Conservation (phyloP, 2,888 invertebrate species). For the Clepsis dumicolana region DNA sequence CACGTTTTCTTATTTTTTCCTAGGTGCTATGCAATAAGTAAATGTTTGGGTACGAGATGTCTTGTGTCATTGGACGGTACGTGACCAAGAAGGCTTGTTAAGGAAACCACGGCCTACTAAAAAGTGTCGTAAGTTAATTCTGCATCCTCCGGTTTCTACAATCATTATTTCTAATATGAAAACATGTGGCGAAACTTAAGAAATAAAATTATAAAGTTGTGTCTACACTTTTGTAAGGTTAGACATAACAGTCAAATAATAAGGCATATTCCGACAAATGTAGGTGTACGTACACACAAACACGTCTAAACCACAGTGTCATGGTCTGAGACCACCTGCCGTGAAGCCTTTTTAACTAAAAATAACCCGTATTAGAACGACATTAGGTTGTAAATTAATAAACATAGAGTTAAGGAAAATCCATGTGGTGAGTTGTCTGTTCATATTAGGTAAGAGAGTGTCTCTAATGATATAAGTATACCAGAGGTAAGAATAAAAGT, state of each 20-base stretch:
- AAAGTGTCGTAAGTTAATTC: conserved; percentile 63
- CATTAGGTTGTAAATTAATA: background rate
- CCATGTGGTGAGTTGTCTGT: conserved; percentile 5
- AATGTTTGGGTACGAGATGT: conserved; percentile 27
- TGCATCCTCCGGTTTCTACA: conserved; percentile 52
- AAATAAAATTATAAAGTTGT: background rate
- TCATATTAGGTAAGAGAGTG: conserved; percentile 16
- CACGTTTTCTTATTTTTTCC: background rate
- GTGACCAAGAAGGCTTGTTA: conserved; percentile 46
- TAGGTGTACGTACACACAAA: conserved; percentile 8
- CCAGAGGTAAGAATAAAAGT: conserved; percentile 2
- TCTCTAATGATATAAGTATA: conserved; percentile 17
- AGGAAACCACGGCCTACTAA: conserved; percentile 71
- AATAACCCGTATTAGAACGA: background rate
- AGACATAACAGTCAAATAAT: background rate
- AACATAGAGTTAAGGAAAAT: background rate
- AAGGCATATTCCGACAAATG: background rate
- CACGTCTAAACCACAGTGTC: conserved; percentile 19
- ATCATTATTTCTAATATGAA: conserved; percentile 11
- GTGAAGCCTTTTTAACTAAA: background rate
- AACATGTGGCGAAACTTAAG: too few species aligned
- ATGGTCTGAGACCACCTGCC: conserved; percentile 18
- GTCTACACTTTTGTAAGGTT: background rate
- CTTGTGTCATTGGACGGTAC: conserved; percentile 1
- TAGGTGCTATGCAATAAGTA: conserved; percentile 2